Evolutionary conservation across 2,113 vertebrate species (phyloP).

Genomic region (Melanerpes formicivorus): DNA sequence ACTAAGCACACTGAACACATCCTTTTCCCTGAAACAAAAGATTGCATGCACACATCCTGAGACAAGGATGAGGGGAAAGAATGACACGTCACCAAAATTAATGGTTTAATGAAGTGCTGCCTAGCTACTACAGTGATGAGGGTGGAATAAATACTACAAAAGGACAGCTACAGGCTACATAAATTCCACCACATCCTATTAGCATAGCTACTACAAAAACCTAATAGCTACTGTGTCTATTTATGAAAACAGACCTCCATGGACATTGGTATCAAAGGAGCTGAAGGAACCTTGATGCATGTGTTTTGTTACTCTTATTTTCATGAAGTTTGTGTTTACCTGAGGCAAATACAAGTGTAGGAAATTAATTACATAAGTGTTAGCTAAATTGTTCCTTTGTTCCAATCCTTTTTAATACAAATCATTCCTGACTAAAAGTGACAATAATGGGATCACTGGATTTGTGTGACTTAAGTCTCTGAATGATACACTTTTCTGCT

Average conservation of each 20-base stretch:
- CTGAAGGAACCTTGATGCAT: constrained; percentile 66
- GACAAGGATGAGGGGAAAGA: constrained; percentile 29
- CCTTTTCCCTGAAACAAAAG: constrained; percentile 48
- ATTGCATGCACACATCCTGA: constrained; percentile 58
- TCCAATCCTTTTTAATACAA: background rate
- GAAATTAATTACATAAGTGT: constrained; percentile 61
- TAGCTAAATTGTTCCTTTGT: constrained; percentile 27
- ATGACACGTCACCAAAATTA: constrained; percentile 12
- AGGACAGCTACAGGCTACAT: constrained; percentile 56
- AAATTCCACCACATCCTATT: constrained; percentile 62
- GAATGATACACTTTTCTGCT: background rate
- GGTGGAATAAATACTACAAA: constrained; percentile 60
- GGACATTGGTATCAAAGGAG: constrained; percentile 58
- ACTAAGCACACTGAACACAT: background rate
- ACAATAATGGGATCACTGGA: background rate
- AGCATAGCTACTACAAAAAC: constrained; percentile 61
- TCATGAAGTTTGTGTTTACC: constrained; percentile 68
- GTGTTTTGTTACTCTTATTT: constrained; percentile 70
- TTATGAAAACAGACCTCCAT: constrained; percentile 65
- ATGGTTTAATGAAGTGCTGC: constrained; percentile 57
- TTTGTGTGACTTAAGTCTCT: background rate
- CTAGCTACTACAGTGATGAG: constrained; percentile 52
- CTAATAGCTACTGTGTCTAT: constrained; percentile 65
- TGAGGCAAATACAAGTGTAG: constrained; percentile 67
- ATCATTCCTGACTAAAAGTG: background rate